phyloP scores from a whole-genome alignment of 2,888 invertebrate species.

The Cheilosia impressa region DNA sequence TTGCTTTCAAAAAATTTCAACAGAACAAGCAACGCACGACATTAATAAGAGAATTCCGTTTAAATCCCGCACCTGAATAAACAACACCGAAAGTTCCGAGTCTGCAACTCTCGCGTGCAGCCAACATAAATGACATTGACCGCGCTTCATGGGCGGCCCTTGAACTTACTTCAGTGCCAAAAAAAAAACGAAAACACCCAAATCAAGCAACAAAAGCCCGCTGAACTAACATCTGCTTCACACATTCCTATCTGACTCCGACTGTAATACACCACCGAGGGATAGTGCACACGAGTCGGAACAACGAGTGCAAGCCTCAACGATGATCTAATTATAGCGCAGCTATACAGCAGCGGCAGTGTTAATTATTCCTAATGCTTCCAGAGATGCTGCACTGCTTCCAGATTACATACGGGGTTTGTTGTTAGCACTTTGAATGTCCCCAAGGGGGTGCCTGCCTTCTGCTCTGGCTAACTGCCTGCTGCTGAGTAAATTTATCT shows the following conservation, averaged over 20 bases:
- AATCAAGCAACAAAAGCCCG: slow-evolving; percentile 38
- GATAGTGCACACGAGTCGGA: slow-evolving; percentile 56
- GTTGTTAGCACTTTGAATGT: slow-evolving; percentile 70
- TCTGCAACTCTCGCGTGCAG: neutral
- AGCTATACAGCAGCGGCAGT: slow-evolving; percentile 33
- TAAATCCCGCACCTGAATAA: slow-evolving; percentile 29
- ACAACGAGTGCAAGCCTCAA: slow-evolving; percentile 57
- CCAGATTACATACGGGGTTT: slow-evolving; percentile 9
- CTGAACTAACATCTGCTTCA: slow-evolving; percentile 57
- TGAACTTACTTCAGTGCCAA: slow-evolving; percentile 59
- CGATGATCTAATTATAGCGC: slow-evolving; percentile 70
- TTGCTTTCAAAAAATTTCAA: neutral
- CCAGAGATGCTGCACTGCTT: slow-evolving; percentile 15
- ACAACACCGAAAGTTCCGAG: neutral
- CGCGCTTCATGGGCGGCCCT: slow-evolving; percentile 53
- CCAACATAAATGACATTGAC: slow-evolving; percentile 61
- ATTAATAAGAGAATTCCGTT: neutral
- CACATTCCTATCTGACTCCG: slow-evolving; percentile 30
- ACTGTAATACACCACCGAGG: slow-evolving; percentile 12
- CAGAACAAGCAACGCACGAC: neutral
- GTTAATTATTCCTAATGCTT: slow-evolving; percentile 69
- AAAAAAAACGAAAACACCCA: slow-evolving; percentile 31
- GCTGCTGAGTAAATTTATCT: slow-evolving; percentile 31
- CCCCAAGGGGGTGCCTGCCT: slow-evolving; percentile 67
- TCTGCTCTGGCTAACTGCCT: neutral